These are phyloP conservation scores for Gastrophysa polygoni DNA, from an alignment of 2,888 invertebrate species.

Conservation along the genomic window DNA sequence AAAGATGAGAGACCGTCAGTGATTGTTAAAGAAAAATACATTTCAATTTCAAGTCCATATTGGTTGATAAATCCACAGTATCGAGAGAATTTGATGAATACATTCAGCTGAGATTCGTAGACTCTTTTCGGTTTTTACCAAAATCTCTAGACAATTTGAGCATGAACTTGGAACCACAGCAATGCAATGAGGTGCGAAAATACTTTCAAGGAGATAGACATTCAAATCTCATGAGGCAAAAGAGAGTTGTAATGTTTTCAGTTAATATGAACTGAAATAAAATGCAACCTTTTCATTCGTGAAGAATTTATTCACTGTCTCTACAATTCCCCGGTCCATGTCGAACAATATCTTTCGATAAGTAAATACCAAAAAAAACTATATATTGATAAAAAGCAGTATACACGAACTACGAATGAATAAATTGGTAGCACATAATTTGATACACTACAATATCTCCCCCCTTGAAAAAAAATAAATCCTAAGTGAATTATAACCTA, in stretches of 20 bases:
- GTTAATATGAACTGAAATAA: too few species aligned
- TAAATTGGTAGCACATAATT: background rate
- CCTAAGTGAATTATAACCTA: background rate
- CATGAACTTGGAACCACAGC: background rate
- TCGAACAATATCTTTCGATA: too few species aligned
- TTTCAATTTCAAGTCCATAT: background rate
- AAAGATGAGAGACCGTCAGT: background rate
- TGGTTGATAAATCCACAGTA: too few species aligned
- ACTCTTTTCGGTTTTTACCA: background rate
- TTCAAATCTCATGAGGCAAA: background rate
- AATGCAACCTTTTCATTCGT: too few species aligned
- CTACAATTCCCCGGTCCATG: too few species aligned
- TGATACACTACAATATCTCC: background rate
- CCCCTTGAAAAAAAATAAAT: background rate
- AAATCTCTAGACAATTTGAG: background rate
- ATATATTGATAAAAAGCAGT: too few species aligned
- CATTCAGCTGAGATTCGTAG: too few species aligned
- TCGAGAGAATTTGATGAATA: too few species aligned
- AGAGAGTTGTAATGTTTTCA: background rate
- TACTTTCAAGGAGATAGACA: background rate
- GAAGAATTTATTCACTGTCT: too few species aligned
- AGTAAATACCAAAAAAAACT: too few species aligned
- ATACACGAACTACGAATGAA: background rate
- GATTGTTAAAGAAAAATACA: slow-evolving; percentile 1
- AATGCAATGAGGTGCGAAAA: background rate